Percentiles rank a stretch among this genome's conserved stretches.
These are phyloP conservation scores for Helarctos malayanus DNA, from an alignment of 2,797 vertebrate species.

Conservation along the genomic window DNA sequence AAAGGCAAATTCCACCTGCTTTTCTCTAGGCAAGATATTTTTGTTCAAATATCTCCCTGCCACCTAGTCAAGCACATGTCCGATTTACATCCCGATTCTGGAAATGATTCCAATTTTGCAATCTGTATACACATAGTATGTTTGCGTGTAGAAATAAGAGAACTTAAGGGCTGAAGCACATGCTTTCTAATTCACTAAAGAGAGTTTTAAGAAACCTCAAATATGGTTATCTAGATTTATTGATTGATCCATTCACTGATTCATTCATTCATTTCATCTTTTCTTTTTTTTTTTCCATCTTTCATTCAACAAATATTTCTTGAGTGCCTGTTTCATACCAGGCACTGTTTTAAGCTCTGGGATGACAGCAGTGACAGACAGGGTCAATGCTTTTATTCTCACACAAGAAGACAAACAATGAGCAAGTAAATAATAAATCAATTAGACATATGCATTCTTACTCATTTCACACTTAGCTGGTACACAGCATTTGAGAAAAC, in stretches of 20 bases:
- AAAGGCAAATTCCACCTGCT: slow-evolving; percentile 80
- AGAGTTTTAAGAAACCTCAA: slow-evolving; percentile 15
- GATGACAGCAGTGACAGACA: not conserved
- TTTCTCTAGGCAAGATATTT: slow-evolving; percentile 73
- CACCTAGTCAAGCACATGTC: slow-evolving; percentile 49
- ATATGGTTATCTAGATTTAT: not conserved
- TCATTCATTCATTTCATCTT: not conserved
- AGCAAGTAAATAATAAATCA: not conserved
- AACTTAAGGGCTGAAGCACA: not conserved
- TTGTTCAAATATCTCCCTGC: slow-evolving; percentile 65
- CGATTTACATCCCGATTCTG: slow-evolving; percentile 31
- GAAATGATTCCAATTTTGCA: slow-evolving; percentile 41
- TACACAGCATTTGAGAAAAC: not conserved
- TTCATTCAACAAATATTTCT: slow-evolving; percentile 14
- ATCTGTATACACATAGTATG: not conserved
- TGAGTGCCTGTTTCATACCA: not conserved
- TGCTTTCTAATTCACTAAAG: not conserved
- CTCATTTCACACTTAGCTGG: not conserved
- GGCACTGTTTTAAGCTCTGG: not conserved
- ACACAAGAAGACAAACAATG: not conserved
- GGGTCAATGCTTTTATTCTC: not conserved
- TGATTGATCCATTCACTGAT: not conserved
- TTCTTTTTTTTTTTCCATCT: not conserved
- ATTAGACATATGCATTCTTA: not conserved
- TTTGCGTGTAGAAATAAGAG: not conserved